Percentiles rank a stretch among this genome's conserved stretches.
These are phyloP conservation scores for Cercocebus atys DNA, from an alignment of 2,113 vertebrate species.

Conservation along the genomic window DNA sequence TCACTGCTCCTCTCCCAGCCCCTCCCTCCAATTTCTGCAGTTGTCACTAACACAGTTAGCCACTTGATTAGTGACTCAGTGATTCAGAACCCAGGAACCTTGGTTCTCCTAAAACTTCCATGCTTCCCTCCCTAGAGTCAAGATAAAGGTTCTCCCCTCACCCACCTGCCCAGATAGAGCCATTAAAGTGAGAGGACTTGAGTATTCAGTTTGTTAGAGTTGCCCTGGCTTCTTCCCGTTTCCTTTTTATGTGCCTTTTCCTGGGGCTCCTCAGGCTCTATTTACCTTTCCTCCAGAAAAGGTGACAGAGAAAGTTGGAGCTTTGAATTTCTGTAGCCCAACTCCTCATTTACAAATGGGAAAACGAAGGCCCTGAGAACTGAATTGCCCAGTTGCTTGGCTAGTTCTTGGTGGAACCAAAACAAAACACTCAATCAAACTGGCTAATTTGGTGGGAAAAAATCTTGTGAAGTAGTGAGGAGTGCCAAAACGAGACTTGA, in stretches of 20 bases:
- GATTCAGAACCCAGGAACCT: background rate
- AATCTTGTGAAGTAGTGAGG: background rate
- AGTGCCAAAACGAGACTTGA: background rate
- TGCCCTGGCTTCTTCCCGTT: background rate
- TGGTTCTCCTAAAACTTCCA: background rate
- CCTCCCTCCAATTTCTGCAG: background rate
- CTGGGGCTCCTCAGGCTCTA: background rate
- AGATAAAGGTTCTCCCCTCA: background rate
- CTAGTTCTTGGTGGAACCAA: background rate
- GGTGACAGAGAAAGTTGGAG: background rate
- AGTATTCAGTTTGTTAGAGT: background rate
- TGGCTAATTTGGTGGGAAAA: background rate
- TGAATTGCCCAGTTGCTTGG: background rate
- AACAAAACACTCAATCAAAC: background rate
- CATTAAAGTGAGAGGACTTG: background rate
- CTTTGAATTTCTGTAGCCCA: background rate
- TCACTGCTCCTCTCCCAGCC: background rate
- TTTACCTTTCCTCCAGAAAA: background rate
- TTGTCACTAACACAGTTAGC: background rate
- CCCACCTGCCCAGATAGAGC: accelerated
- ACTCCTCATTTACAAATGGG: background rate
- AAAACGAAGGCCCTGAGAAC: background rate
- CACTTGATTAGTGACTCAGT: conserved; percentile 7
- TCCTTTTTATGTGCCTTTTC: background rate
- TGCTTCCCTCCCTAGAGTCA: background rate